Conservation (phyloP, 2,113 vertebrate genomes). For the Oophaga pumilio region DNA sequence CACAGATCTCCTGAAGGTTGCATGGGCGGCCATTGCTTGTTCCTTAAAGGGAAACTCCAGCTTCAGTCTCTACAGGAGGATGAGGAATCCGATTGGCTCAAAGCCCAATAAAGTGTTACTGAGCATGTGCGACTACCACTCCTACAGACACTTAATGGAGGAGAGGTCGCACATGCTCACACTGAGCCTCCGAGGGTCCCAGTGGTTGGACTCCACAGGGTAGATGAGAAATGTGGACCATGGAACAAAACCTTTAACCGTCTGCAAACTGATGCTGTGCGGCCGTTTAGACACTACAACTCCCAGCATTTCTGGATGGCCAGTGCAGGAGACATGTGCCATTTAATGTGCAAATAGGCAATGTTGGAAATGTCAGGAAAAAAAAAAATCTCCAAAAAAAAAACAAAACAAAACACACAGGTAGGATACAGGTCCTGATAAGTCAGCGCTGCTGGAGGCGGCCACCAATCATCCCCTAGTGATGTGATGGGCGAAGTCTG, state of each 20-base stretch:
- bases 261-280: not conserved
- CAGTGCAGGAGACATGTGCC: not conserved
- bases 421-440: too few species aligned
- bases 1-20: not conserved
- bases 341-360: constrained; percentile 1
- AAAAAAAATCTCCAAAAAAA: not conserved
- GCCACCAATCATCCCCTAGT: not conserved
- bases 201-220: too few species aligned
- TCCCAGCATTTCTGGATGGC: not conserved
- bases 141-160: too few species aligned
- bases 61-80: not conserved
- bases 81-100: too few species aligned
- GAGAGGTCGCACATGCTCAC: too few species aligned
- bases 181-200: too few species aligned
- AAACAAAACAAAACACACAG: too few species aligned
- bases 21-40: not conserved
- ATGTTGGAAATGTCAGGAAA: not conserved
- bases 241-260: not conserved
- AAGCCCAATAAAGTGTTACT: too few species aligned
- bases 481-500: not conserved
- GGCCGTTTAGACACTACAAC: not conserved
- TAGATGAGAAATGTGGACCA: too few species aligned
- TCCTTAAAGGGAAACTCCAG: not conserved
- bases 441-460: not conserved
- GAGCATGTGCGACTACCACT: too few species aligned